Evolutionary conservation across 2,113 vertebrate species (phyloP).

Genomic region (Elgaria multicarinata): DNA sequence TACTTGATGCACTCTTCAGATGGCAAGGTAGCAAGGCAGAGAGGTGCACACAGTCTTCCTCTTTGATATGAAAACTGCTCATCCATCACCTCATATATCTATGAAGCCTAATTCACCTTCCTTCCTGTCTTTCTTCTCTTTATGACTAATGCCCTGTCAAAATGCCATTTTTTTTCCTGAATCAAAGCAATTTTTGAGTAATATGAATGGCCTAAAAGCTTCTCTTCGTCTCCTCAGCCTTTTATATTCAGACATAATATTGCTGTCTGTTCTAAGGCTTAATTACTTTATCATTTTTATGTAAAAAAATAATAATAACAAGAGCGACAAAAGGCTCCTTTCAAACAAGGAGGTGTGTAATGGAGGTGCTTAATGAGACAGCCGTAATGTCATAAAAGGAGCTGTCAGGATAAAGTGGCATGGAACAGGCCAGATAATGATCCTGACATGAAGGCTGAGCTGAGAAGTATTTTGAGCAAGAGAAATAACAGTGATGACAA

Average conservation of each 20-base stretch:
- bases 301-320: neutral
- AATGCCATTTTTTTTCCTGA: neutral
- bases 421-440: neutral
- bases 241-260: conserved; percentile 22
- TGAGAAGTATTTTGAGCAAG: neutral
- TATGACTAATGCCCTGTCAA: conserved; percentile 29
- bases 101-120: conserved; percentile 1
- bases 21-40: neutral
- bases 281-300: conserved; percentile 10
- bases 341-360: conserved; percentile 12
- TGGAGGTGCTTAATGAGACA: conserved; percentile 11
- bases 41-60: neutral
- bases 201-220: conserved; percentile 17
- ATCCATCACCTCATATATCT: conserved; percentile 26
- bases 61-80: neutral
- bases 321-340: conserved; percentile 17
- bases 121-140: conserved; percentile 32
- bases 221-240: conserved; percentile 12
- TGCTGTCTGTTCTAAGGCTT: neutral
- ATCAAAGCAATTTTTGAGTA: conserved; percentile 22
- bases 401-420: conserved; percentile 25
- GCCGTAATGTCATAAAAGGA: neutral
- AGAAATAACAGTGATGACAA: neutral
- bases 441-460: neutral
- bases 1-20: conserved; percentile 3